phyloP scores from a whole-genome alignment of 2,113 vertebrate genomes.

The Muntiacus reevesi region DNA sequence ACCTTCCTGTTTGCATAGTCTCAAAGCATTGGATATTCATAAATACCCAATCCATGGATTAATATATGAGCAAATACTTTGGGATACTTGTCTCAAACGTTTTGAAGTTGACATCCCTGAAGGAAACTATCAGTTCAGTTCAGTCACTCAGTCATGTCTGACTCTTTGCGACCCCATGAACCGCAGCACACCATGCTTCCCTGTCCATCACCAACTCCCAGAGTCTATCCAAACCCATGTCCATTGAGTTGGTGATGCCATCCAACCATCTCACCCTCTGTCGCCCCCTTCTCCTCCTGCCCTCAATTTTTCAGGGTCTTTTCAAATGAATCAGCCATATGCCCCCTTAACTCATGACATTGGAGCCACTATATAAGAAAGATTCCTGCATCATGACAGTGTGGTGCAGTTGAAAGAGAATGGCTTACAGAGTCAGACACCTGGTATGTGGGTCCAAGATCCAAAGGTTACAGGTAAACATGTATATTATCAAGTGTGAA shows the following conservation, averaged over 20 bases:
- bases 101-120: background rate
- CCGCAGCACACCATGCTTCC: background rate
- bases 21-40: background rate
- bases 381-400: background rate
- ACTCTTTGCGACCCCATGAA: background rate
- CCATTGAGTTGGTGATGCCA: background rate
- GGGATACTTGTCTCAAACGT: background rate
- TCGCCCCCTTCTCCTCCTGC: background rate
- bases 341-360: background rate
- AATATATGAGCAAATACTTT: background rate
- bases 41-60: background rate
- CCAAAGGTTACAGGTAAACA: background rate
- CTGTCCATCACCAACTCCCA: background rate
- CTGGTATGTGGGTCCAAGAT: background rate
- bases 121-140: background rate
- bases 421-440: background rate
- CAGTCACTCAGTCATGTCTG: rapidly evolving
- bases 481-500: too few species aligned
- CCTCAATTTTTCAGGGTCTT: background rate
- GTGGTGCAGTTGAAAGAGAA: background rate
- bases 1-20: background rate
- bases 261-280: background rate
- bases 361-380: background rate
- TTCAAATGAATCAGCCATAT: background rate
- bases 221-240: background rate